These are phyloP conservation scores for Neoitamus cyanurus DNA, from an alignment of 2,888 invertebrate genomes.

Conservation along the genomic window DNA sequence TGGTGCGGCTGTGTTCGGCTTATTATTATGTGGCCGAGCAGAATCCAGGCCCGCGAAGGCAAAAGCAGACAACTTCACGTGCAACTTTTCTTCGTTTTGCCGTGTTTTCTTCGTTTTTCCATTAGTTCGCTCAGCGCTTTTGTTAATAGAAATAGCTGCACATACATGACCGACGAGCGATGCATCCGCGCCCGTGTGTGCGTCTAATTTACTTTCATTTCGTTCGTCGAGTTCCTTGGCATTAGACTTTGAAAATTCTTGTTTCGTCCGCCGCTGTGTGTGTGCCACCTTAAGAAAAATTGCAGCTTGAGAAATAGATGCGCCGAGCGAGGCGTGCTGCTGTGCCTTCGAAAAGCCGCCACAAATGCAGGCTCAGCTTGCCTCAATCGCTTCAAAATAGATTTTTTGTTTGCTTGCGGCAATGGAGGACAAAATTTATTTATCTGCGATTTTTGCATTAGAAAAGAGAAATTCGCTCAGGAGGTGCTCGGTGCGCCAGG, in stretches of 20 bases:
- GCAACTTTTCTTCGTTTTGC: slow-evolving; percentile 20
- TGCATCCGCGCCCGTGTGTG: neutral
- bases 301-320: slow-evolving; percentile 35
- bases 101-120: slow-evolving; percentile 1
- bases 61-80: slow-evolving; percentile 32
- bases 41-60: neutral
- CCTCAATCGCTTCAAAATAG: slow-evolving; percentile 28
- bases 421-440: slow-evolving; percentile 21
- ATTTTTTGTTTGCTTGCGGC: neutral
- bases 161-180: neutral
- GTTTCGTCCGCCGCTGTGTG: slow-evolving; percentile 1
- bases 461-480: slow-evolving; percentile 23
- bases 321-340: neutral
- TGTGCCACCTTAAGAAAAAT: slow-evolving; percentile 23
- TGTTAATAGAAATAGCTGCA: slow-evolving; percentile 33
- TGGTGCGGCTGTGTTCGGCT: neutral
- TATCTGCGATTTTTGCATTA: neutral
- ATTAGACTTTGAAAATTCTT: slow-evolving; percentile 50
- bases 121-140: slow-evolving; percentile 30
- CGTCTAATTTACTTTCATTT: slow-evolving; percentile 45
- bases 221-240: slow-evolving; percentile 45
- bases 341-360: slow-evolving; percentile 24
- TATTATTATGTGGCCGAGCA: slow-evolving; percentile 21
- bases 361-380: slow-evolving; percentile 19
- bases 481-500: neutral